Base-by-base conservation (phyloP, 2,113 vertebrate species). In the Ornithorhynchus anatinus region DNA sequence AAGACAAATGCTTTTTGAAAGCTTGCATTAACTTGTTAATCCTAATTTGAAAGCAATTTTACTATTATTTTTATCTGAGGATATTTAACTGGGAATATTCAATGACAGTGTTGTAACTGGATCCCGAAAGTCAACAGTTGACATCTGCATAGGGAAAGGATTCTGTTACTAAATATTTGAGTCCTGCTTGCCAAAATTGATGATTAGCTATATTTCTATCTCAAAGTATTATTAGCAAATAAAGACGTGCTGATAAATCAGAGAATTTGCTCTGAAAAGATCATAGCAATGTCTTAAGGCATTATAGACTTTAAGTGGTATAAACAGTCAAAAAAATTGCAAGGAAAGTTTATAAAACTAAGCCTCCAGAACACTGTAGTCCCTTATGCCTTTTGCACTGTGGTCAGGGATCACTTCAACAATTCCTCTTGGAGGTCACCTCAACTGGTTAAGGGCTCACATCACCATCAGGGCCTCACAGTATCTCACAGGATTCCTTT, bases 121-220 rank as follows among this genome's bases (percentile, higher is more conserved):
- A 81, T 10, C 48, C 50, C 70, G 75, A 80, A 66, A 69, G 56
- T 72, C 40, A 67, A 16, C 23, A 59, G 31, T 59, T 83, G 72
- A 67, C 19, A 50, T 67, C 65, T 44, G 32, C 19, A 15, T 33
- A 50, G 17, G 37, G 59, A 57, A 62, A 38, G 29, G 70, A 59
- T 3, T 63, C 77, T 70, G 36, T 73, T 64, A 29, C 35, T 75
- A 77, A 81, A 65, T 50, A 69, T 10, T 60, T 79, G 31, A 38
- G 10, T 19, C 51, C 31, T 54, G 5, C 80, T 78, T 73, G 35
- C 23, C 62, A 37, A 71, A 79, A 43, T 65, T 23, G 14, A 58
- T 67, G 48, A 5, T 25, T 61, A 57, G 27, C 1, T n/a, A 47
- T 64, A 64, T 59, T 60, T 62, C 42, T 72, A 35, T 74, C 39